Evolutionary conservation across 2,888 invertebrate genomes (phyloP), one percentile per base, ranked within the genome.

Genomic region (Petrolisthes cinctipes): DNA sequence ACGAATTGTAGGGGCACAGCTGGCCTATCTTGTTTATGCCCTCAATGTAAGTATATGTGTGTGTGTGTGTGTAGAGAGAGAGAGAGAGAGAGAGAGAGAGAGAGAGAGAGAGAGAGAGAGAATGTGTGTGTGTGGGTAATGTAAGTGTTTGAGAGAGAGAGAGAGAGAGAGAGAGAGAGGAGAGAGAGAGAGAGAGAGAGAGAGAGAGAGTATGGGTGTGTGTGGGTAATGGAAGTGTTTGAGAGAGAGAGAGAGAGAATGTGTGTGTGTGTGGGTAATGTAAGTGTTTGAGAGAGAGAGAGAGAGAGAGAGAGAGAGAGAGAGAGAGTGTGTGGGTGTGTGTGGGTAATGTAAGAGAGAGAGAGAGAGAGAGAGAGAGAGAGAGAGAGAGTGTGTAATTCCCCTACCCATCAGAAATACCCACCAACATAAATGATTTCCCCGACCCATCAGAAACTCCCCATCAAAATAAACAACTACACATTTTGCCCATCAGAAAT

Each of bases 1-100:
- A 54, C 94, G 98, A 84, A 94, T 98, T 17, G 95, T 98, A 1
- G 98, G 97, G 0, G 95, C 95, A 0, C 96, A 97, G 93, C 95
- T 96, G 0, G 97, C 97, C 0, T 95, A 96, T 92, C 93, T 91
- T 66, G 82, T 91, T n/a, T 82, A 87, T 85, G 66, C 82, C 61
- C 85, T 71, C 4, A 93, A 95, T 94, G 94, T 94, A 89, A 93
- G 91, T 91, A 84, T 84, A 84, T 4, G n/a, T 75, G 7, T 76
- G 23, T 83, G 56, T 83, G 51, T 71, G 17, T 37, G 37, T 37
- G 37, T 0, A 37, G 37, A 37, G 37, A 37, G 37, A 37, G 37
- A 37, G 66, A 17, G 66, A 66, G 17, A 66, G 66, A 66, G 7
- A 14, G 11, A 6, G 14, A 17, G 71, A 17, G 71, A 17, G 6